A percentile compares a stretch with the other conserved stretches of the same genome.
Conservation (phyloP, 2,888 invertebrate genomes). For the Boloria selene region DNA sequence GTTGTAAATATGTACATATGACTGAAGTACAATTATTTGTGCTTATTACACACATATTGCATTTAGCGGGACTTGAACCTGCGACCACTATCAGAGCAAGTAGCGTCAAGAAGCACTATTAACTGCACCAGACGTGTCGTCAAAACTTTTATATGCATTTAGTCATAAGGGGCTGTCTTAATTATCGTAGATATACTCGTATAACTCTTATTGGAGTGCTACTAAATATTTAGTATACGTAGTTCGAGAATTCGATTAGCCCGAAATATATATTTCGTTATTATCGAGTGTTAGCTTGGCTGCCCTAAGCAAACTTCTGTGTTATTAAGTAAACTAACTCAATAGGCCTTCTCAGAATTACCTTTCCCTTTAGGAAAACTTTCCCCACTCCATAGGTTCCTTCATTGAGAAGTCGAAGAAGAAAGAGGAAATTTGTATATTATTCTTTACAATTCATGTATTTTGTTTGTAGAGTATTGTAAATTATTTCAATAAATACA, state of each 20-base stretch:
- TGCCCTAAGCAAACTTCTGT: constrained; percentile 68
- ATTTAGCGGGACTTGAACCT: too few relatives aligned
- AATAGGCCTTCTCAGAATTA: constrained; percentile 64
- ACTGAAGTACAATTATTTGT: too few relatives aligned
- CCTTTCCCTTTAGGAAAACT: constrained; percentile 68
- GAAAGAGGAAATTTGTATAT: constrained; percentile 32
- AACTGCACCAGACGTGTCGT: too few relatives aligned
- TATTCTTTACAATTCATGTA: neutral
- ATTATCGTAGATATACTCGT: neutral
- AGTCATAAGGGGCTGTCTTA: too few relatives aligned
- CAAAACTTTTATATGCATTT: too few relatives aligned
- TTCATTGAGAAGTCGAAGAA: constrained; percentile 53
- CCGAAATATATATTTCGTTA: constrained; percentile 67
- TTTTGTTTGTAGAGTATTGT: neutral
- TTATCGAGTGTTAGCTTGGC: constrained; percentile 62
- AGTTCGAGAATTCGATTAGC: constrained; percentile 53
- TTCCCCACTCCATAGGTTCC: constrained; percentile 60
- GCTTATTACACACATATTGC: too few relatives aligned
- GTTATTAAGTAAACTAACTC: constrained; percentile 71
- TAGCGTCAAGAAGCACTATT: too few relatives aligned
- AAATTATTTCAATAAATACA: too few relatives aligned
- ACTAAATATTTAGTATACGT: constrained; percentile 14
- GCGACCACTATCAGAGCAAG: too few relatives aligned
- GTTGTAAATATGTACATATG: too few relatives aligned
- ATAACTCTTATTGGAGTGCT: constrained; percentile 5